Evolutionary conservation across 2,888 invertebrate species (phyloP).

Genomic region (Scaptomyza cyrtandrae): DNA sequence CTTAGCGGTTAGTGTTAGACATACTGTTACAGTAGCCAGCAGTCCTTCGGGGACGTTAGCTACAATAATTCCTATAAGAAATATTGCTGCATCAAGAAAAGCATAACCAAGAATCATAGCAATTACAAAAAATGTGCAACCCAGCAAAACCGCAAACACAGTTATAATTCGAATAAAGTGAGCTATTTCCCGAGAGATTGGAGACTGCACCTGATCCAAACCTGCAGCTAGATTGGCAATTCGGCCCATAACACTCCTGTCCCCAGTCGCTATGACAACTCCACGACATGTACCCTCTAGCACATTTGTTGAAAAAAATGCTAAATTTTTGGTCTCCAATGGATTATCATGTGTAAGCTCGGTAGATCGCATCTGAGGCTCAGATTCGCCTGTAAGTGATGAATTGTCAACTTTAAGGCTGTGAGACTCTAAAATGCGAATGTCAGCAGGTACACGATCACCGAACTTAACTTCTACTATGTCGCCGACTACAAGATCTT

Average conservation of each 20-base stretch:
- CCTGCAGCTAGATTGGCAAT: constrained; percentile 97
- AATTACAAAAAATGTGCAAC: constrained; percentile 98
- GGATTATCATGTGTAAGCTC: constrained; percentile 97
- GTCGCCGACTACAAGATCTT: constrained; percentile 97
- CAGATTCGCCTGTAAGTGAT: constrained; percentile 96
- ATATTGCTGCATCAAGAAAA: constrained; percentile 99
- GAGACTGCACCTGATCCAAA: constrained; percentile 97
- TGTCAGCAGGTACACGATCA: constrained; percentile 98
- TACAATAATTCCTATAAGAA: constrained; percentile 99
- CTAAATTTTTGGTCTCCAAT: constrained; percentile 95
- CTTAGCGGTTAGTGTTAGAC: constrained; percentile 98
- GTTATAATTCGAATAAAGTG: constrained; percentile 99
- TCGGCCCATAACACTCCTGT: constrained; percentile 97
- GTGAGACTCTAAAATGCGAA: constrained; percentile 96
- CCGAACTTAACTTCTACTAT: constrained; percentile 99
- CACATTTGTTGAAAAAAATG: constrained; percentile 97
- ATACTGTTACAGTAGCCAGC: constrained; percentile 98
- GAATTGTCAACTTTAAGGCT: constrained; percentile 98
- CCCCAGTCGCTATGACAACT: constrained; percentile 96
- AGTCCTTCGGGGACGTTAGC: constrained; percentile 99
- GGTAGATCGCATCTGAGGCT: constrained; percentile 94
- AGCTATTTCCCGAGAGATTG: constrained; percentile 98
- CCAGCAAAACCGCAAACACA: constrained; percentile 95
- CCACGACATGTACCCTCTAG: constrained; percentile 96
- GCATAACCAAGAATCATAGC: constrained; percentile 98